Evolutionary conservation across 2,888 invertebrate genomes (phyloP).

Genomic region (Sicus ferrugineus): DNA sequence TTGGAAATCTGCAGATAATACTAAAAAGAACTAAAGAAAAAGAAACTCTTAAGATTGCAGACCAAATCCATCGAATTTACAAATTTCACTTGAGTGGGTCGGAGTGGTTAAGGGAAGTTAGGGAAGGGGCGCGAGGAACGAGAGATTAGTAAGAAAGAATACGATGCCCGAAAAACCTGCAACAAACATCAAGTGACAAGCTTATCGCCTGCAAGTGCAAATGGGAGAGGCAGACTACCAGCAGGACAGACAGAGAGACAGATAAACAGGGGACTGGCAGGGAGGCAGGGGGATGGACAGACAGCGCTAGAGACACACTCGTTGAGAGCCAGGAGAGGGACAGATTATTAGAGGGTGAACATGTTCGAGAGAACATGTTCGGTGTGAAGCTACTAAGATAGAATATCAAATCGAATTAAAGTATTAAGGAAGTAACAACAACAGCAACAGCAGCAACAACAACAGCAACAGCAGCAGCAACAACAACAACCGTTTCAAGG

Average conservation of each 20-base stretch:
- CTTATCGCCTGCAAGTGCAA: conserved; percentile 32
- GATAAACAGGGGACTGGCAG: conserved; percentile 3
- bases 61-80: neutral
- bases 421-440: neutral
- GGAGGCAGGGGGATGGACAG: too few relatives aligned
- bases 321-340: too few relatives aligned
- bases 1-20: neutral
- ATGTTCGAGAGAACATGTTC: neutral
- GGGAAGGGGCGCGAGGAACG: neutral
- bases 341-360: too few relatives aligned
- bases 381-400: neutral
- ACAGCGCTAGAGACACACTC: neutral
- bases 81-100: neutral
- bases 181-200: conserved; percentile 33
- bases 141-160: neutral
- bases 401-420: conserved; percentile 1
- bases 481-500: neutral
- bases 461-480: neutral
- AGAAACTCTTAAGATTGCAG: neutral
- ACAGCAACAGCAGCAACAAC: neutral
- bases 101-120: too few relatives aligned
- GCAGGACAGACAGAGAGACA: conserved; percentile 1
- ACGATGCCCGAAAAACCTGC: neutral
- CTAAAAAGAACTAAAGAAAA: conserved; percentile 14
- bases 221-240: conserved; percentile 10